phyloP scores from a whole-genome alignment of 2,797 vertebrate species.

The Takifugu ocellatus region DNA sequence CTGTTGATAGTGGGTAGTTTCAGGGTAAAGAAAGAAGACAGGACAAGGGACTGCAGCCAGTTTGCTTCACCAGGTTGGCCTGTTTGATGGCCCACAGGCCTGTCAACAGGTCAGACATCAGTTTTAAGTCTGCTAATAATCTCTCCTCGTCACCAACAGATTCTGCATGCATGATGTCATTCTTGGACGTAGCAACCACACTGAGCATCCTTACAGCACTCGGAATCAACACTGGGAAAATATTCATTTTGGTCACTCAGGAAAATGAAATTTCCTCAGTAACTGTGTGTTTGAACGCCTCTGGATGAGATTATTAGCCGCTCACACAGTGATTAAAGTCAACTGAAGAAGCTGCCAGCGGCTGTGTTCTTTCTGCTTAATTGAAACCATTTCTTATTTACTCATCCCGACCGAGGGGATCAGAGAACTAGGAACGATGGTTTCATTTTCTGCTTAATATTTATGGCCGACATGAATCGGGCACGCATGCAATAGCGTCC shows the following conservation, averaged over 20 bases:
- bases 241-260: conserved; percentile 38
- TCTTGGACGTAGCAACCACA: conserved; percentile 39
- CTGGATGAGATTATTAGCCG: conserved; percentile 64
- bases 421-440: conserved; percentile 47
- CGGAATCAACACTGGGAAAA: conserved; percentile 19
- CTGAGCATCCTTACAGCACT: conserved; percentile 40
- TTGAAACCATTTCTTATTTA: conserved; percentile 78
- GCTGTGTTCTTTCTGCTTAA: conserved; percentile 66
- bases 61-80: conserved; percentile 34
- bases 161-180: conserved; percentile 47
- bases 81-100: conserved; percentile 27
- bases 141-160: conserved; percentile 44
- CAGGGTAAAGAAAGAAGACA: conserved; percentile 54
- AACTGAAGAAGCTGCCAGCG: conserved; percentile 59
- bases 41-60: conserved; percentile 52
- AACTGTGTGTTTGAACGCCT: conserved; percentile 51
- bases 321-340: conserved; percentile 71
- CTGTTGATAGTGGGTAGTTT: conserved; percentile 42
- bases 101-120: conserved; percentile 21
- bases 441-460: conserved; percentile 58
- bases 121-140: conserved; percentile 32
- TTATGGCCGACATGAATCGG: conserved; percentile 38
- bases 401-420: conserved; percentile 63
- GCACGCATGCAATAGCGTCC: conserved; percentile 22
- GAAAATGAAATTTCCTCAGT: conserved; percentile 46